Percentiles rank a stretch among this genome's conserved stretches.
phyloP scores from a whole-genome alignment of 1,140 invertebrate genomes.

The Aphaenogaster floridana region DNA sequence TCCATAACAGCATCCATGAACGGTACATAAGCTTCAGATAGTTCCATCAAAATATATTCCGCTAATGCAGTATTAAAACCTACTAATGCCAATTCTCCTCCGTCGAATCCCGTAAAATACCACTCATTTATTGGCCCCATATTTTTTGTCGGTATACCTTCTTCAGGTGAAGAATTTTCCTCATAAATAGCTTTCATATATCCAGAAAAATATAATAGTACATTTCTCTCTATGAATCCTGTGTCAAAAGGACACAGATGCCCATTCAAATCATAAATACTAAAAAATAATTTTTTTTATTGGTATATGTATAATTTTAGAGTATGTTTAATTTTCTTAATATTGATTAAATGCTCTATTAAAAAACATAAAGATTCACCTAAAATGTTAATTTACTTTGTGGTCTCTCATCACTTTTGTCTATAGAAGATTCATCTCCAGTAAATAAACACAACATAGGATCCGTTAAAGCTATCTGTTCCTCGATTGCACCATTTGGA shows the following conservation, averaged over 20 bases:
- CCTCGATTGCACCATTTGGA: slow-evolving; percentile 91
- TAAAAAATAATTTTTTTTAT: slow-evolving; percentile 83
- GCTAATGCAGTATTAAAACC: too few relatives aligned
- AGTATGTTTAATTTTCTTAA: neutral
- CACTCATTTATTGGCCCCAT: too few relatives aligned
- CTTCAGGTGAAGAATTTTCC: slow-evolving; percentile 87
- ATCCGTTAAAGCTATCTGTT: slow-evolving; percentile 93
- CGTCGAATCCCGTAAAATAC: too few relatives aligned
- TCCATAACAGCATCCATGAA: too few relatives aligned
- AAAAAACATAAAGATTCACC: slow-evolving; percentile 63
- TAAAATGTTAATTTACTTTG: slow-evolving; percentile 90
- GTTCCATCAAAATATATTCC: too few relatives aligned
- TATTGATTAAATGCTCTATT: neutral
- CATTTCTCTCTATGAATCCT: slow-evolving; percentile 93
- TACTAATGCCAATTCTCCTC: too few relatives aligned
- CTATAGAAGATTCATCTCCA: slow-evolving; percentile 67
- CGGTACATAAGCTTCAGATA: too few relatives aligned
- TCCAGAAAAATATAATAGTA: slow-evolving; percentile 92
- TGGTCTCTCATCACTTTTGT: slow-evolving; percentile 89
- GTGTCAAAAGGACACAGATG: slow-evolving; percentile 94
- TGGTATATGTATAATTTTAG: neutral
- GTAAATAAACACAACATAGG: slow-evolving; percentile 90
- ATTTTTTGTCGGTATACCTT: too few relatives aligned
- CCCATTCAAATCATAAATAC: slow-evolving; percentile 93
- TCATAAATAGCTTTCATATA: slow-evolving; percentile 94